These are phyloP conservation scores for Danionella cerebrum DNA, from an alignment of 2,113 vertebrate genomes.

Conservation along the genomic window DNA sequence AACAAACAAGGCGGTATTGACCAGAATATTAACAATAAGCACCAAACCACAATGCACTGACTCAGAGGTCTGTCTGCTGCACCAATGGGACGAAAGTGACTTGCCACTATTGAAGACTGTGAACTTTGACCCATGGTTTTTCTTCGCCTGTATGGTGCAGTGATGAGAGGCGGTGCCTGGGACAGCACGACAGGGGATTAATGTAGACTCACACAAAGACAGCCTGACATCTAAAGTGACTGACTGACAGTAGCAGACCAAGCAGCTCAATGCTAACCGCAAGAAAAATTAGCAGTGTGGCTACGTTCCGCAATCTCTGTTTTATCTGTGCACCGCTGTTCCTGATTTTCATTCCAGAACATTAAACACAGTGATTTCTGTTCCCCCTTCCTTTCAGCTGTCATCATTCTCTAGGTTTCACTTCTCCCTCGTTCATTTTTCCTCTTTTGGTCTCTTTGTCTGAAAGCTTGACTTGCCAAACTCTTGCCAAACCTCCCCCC, in stretches of 20 bases:
- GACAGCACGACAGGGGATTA: constrained; percentile 25
- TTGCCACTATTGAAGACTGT: neutral
- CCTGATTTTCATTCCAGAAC: constrained; percentile 42
- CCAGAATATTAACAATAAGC: neutral
- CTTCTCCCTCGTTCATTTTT: constrained; percentile 18
- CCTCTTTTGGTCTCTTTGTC: constrained; percentile 26
- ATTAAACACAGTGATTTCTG: constrained; percentile 43
- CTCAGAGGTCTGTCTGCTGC: neutral
- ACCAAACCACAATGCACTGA: neutral
- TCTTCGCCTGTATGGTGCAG: neutral
- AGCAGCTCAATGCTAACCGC: constrained; percentile 17
- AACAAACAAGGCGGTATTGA: neutral
- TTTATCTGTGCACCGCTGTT: constrained; percentile 30
- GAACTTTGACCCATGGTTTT: neutral
- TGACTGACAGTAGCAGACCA: constrained; percentile 27
- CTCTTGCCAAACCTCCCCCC: constrained; percentile 7
- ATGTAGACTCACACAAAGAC: constrained; percentile 12
- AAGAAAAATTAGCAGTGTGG: constrained; percentile 28
- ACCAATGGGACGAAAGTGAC: neutral
- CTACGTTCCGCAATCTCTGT: constrained; percentile 6
- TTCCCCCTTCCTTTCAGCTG: constrained; percentile 15
- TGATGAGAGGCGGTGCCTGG: constrained; percentile 1
- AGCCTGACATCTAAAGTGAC: neutral
- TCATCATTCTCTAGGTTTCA: constrained; percentile 29
- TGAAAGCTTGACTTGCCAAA: neutral